Evolutionary conservation across 2,888 invertebrate genomes (phyloP).

Genomic region (Caenorhabditis becei): DNA sequence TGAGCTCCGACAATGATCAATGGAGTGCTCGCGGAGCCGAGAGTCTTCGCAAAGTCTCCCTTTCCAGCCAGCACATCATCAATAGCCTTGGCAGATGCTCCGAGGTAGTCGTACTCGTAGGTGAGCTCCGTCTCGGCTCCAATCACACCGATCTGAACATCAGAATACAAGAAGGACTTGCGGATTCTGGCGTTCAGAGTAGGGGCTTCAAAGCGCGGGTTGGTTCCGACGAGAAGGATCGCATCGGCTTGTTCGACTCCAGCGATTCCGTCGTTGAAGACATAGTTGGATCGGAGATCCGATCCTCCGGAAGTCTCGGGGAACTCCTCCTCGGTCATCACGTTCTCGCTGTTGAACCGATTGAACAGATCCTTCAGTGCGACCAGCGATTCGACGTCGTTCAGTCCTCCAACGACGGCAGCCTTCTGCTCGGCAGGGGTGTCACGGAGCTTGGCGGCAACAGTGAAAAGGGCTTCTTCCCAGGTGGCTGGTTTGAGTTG

Average conservation of each 20-base stretch:
- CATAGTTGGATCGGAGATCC: conserved; percentile 86
- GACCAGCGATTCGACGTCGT: conserved; percentile 85
- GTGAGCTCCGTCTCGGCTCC: conserved; percentile 94
- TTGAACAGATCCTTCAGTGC: conserved; percentile 95
- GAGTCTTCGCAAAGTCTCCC: conserved; percentile 83
- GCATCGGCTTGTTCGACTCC: conserved; percentile 95
- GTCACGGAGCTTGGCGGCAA: conserved; percentile 86
- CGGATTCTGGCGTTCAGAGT: conserved; percentile 95
- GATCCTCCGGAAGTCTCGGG: conserved; percentile 83
- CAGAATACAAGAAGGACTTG: conserved; percentile 95
- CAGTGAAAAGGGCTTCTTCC: conserved; percentile 93
- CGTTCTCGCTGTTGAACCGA: conserved; percentile 89
- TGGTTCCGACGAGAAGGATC: conserved; percentile 94
- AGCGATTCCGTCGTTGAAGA: conserved; percentile 92
- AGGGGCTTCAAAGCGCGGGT: conserved; percentile 97
- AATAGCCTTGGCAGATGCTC: conserved; percentile 88
- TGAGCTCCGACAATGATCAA: conserved; percentile 93
- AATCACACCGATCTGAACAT: conserved; percentile 89
- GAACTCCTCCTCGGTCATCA: conserved; percentile 94
- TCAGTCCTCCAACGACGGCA: conserved; percentile 87
- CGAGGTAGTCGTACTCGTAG: conserved; percentile 93
- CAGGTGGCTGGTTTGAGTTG: conserved; percentile 87
- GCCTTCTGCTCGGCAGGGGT: conserved; percentile 87
- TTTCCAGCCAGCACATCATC: conserved; percentile 87
- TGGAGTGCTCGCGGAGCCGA: conserved; percentile 88